Evolutionary conservation across 2,797 vertebrate species (phyloP).

Genomic region (Tarsius wallacei): DNA sequence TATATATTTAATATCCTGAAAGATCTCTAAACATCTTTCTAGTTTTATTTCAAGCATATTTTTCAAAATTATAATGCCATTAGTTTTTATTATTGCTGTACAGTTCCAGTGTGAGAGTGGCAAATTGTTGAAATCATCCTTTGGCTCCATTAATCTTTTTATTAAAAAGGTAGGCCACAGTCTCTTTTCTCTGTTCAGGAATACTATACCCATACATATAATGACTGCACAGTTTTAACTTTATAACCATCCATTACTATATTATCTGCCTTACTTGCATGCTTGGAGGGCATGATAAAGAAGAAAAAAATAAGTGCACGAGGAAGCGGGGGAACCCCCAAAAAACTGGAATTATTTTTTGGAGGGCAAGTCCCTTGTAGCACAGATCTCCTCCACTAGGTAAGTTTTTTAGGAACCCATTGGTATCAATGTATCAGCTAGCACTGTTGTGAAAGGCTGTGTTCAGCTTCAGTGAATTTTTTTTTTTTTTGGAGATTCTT

Average conservation of each 20-base stretch:
- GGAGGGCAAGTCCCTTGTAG: too few species aligned
- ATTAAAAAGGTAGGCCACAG: background rate
- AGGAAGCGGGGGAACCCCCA: too few species aligned
- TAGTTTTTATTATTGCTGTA: constrained; percentile 15
- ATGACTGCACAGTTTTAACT: background rate
- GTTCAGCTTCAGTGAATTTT: too few species aligned
- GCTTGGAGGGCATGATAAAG: background rate
- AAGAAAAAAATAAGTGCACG: background rate
- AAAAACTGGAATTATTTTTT: too few species aligned
- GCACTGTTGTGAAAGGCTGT: too few species aligned
- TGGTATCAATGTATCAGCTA: too few species aligned
- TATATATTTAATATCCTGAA: constrained; percentile 37
- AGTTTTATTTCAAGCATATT: constrained; percentile 23
- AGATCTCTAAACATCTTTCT: constrained; percentile 16
- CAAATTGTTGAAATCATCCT: background rate
- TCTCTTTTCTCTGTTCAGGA: constrained; percentile 31
- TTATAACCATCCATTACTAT: constrained; percentile 19
- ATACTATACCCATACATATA: background rate
- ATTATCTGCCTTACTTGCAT: background rate
- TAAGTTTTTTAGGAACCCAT: too few species aligned
- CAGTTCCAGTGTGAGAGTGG: background rate
- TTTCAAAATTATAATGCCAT: background rate
- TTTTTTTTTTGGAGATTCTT: too few species aligned
- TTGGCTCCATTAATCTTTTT: constrained; percentile 11
- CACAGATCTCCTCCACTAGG: too few species aligned